Base-by-base conservation (phyloP, 2,888 invertebrate species). In the Cephus pulcher region DNA sequence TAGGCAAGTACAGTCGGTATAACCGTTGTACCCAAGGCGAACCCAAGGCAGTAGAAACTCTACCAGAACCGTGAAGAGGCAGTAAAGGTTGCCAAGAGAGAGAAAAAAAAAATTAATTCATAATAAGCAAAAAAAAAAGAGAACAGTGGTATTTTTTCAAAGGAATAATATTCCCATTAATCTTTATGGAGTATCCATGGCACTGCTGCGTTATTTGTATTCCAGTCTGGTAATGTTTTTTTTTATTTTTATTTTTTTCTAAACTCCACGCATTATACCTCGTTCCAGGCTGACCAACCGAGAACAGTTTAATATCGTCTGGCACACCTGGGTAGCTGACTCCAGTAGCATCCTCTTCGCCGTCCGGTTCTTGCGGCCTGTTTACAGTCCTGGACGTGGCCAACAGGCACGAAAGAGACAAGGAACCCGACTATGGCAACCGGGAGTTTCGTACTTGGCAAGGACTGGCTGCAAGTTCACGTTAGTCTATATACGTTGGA, bases 291-390 rank as follows among this genome's bases (percentile, higher is more conserved):
- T 56, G 9, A 23, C 56, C 56, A 56, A 56, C 56, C 73, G 75
- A 37, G 77, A 79, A 78, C 78, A 80, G 80, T 79, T 82, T 82
- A 84, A 84, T 82, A 80, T 80, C 81, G 80, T 80, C 69, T 76
- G 78, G 78, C 79, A 74, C 82, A 78, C 77, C 80, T 78, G 80
- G 81, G 35, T 35, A 69, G 30, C 34, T 23, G 74, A 32, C 71
- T 71, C 32, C 71, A 34, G 56, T 56, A 56, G 56, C 56, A 56
- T 56, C 56, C 23, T 71, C 71, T 71, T 34, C 15, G 0, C 32
- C 88, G 85, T 88, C 90, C 88, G 89, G 89, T 90, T 90, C 89
- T 90, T 89, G 87, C 83, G 82, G 86, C 83, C 88, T 86, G 87
- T 87, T 88, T 90, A 86, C 86, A 84, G 86, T 84, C 86, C 83